Conservation (phyloP, 1,140 invertebrate species). For the Pteromalus puparum region DNA sequence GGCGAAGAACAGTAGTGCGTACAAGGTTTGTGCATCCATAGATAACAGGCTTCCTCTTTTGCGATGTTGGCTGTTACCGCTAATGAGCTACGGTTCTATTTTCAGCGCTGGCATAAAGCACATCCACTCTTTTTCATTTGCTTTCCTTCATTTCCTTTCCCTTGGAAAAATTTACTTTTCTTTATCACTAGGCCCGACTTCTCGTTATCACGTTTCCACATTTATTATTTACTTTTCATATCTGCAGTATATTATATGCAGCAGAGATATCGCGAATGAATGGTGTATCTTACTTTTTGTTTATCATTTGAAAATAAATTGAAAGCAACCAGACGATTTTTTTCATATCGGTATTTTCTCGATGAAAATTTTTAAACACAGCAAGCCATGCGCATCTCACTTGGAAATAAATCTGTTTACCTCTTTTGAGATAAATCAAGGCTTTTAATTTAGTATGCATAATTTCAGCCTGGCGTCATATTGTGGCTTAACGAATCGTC, state of each 20-base stretch:
- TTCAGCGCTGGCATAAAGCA: slow-evolving; percentile 60
- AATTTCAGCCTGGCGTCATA: background rate
- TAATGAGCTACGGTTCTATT: slow-evolving; percentile 72
- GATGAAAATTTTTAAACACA: background rate
- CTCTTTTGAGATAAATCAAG: background rate
- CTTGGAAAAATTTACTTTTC: background rate
- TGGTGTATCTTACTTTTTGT: background rate
- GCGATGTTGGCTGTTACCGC: slow-evolving; percentile 70
- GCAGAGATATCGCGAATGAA: no score
- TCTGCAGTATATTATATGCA: no score
- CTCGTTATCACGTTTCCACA: background rate
- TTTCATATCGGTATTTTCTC: background rate
- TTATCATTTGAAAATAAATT: background rate
- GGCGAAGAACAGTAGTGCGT: slow-evolving; percentile 52
- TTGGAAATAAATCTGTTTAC: background rate
- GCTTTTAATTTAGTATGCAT: background rate
- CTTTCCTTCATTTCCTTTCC: background rate
- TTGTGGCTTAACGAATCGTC: background rate
- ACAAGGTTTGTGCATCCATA: slow-evolving; percentile 68
- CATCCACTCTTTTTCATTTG: slow-evolving; percentile 13
- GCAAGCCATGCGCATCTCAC: background rate
- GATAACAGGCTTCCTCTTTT: slow-evolving; percentile 72
- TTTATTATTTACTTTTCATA: background rate
- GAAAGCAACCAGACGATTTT: background rate
- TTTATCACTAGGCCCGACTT: background rate